Evolutionary conservation across 2,113 vertebrate species (phyloP).

Genomic region (Istiophorus platypterus): DNA sequence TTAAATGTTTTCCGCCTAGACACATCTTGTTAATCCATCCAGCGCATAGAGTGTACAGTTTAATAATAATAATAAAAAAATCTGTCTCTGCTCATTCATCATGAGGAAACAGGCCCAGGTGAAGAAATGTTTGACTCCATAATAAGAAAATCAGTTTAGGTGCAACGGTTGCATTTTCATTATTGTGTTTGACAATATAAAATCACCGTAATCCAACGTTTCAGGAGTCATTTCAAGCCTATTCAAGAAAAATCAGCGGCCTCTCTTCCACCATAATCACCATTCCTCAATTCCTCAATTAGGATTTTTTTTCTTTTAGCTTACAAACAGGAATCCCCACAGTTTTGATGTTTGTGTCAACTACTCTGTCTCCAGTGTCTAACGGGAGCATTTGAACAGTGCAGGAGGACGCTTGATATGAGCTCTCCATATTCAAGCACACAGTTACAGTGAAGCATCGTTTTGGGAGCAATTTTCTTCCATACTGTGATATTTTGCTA

Average conservation of each 20-base stretch:
- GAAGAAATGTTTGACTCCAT: too few relatives aligned
- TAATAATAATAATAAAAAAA: too few relatives aligned
- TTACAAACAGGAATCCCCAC: background rate
- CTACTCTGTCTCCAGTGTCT: too few relatives aligned
- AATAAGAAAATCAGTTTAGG: too few relatives aligned
- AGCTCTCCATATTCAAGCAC: background rate
- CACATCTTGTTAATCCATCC: too few relatives aligned
- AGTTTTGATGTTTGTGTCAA: background rate
- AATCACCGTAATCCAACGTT: too few relatives aligned
- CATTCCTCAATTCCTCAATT: too few relatives aligned
- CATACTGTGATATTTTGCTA: background rate
- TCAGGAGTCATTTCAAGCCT: background rate
- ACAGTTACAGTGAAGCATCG: background rate
- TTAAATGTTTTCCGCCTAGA: too few relatives aligned
- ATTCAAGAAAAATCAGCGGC: background rate
- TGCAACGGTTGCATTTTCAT: too few relatives aligned
- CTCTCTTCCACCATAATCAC: background rate
- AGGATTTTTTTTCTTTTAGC: background rate
- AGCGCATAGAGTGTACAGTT: too few relatives aligned
- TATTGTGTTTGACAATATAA: too few relatives aligned
- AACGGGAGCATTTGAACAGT: too few relatives aligned
- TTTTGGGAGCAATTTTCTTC: background rate
- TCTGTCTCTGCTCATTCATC: background rate
- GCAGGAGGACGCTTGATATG: background rate
- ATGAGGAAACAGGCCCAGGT: background rate